phyloP scores from a whole-genome alignment of 2,113 vertebrate species.

The Otocyon megalotis region DNA sequence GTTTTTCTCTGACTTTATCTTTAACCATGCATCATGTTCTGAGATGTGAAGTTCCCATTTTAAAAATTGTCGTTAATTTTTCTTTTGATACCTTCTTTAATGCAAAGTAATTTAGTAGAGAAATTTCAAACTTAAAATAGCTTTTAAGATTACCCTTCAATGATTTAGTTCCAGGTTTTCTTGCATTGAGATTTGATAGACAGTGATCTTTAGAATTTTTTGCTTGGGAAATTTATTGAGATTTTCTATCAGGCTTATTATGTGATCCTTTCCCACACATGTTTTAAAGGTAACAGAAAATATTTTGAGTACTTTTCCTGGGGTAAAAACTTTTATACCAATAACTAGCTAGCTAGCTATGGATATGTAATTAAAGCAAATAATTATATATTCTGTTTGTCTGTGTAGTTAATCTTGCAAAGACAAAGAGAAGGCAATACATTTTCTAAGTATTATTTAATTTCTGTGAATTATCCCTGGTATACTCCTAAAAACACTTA shows the following conservation, averaged over 20 bases:
- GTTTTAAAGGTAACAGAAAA: background rate
- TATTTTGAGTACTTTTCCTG: background rate
- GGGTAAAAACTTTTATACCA: background rate
- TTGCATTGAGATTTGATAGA: background rate
- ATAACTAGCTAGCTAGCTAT: background rate
- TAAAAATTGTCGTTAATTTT: background rate
- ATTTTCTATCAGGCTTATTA: background rate
- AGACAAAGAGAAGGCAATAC: background rate
- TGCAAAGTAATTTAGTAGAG: background rate
- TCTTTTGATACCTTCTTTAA: background rate
- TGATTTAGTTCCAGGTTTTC: background rate
- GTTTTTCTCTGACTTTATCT: background rate
- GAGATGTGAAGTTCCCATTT: background rate
- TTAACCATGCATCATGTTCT: background rate
- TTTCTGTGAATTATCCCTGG: background rate
- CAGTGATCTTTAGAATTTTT: background rate
- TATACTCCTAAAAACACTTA: too few relatives aligned
- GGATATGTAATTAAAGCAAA: too few relatives aligned
- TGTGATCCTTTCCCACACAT: background rate
- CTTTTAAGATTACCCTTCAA: background rate
- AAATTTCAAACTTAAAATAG: background rate
- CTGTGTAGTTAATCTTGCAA: background rate
- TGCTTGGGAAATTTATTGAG: background rate
- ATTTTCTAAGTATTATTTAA: background rate
- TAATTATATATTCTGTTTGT: background rate